Base-by-base conservation (phyloP, 2,797 vertebrate species). In the Babyrousa celebensis region DNA sequence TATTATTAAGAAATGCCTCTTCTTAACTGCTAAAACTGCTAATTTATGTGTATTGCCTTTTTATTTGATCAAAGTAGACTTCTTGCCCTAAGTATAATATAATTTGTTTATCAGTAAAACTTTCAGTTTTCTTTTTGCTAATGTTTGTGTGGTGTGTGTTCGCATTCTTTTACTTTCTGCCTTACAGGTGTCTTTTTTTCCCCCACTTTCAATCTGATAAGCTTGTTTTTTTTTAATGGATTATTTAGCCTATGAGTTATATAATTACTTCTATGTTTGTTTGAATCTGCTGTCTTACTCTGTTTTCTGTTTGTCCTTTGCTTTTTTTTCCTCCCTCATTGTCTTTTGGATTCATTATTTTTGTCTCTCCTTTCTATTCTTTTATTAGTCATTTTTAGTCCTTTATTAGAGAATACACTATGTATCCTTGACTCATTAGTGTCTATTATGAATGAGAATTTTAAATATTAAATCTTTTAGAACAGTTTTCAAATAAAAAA, bases 341-440 rank as follows among this genome's bases (percentile, higher is more conserved):
- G 91, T 71, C 25, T 43, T 86, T 80, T 80, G 27, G 21, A 58
- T 65, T 63, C 70, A 36, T 78, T 54, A 23, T 20, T 78, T 79
- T 32, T 79, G 43, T 27, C 52, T 40, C 85, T 80, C 27, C 27
- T 14, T 91, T 86, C 71, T 71, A 18, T 80, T 75, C 29, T 60
- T 80, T 52, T 83, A 32, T 94, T 83, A 68, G 52, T 91, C 58
- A 21, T 56, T 79, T 65, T 85, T 56, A 68, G 20, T 68, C 20
- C 40, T 84, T 62, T 40, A 12, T 16, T 79, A 43, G 36, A 29
- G 29, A 56, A 80, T n/a, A 68, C 17, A 48, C 10, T 63, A 65
- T 40, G 29, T 29, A 87, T 67, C 52, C 32, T 68, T 92, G 14
- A 75, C 40, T 75, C 40, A 36, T 80, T 40, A 75, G 36, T 75